Base-by-base conservation (phyloP, 2,888 invertebrate species). In the Rhamphomyia laevipes region DNA sequence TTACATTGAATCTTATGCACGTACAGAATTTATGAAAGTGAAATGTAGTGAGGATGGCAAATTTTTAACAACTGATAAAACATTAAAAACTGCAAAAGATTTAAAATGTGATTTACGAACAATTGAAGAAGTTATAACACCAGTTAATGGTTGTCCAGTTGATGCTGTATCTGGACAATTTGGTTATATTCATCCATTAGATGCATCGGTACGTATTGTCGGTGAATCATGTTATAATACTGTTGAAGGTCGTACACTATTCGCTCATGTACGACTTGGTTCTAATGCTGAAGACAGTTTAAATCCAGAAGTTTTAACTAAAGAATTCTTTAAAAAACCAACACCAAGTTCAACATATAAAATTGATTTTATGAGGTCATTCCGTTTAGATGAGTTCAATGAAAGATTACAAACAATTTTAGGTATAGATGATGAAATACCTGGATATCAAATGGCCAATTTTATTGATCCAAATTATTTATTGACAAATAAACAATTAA, bases 221-320 rank as follows among this genome's bases (percentile, higher is more conserved):
- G 64, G 63, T 6, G 63, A 63, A 48, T 59, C 63, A 1, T 64
- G 64, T 49, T 63, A 62, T 31, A 55, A 57, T 27, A 55, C 52
- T 10, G 33, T 45, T 6, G 51, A 49, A 2, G 64, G 63, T 3
- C 53, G 55, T 11, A 61, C 62, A 0, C 45, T 58, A 16, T 64
- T 61, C 45, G 60, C 58, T 11, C 63, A 64, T 45, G 47, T 61
- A 5, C 58, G 59, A 16, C 33, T 58, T 31, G 59, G 59, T 1
- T 16, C 10, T 7, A 2, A 12, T n/a, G n/a, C n/a, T 3, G 9
- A 27, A 30, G 17, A 27, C 30, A 13, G 6, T 13, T 27, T 13
- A 11, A 3, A 15, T n/a, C 17, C 40, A 11, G 27, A 23, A 41
- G 18, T 13, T 31, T 27, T 31, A 30, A 50, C 56, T 15, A 56